Percentiles rank a stretch among this genome's conserved stretches.
Evolutionary conservation across 2,888 invertebrate genomes (phyloP).

Genomic region (Erebia epiphron): DNA sequence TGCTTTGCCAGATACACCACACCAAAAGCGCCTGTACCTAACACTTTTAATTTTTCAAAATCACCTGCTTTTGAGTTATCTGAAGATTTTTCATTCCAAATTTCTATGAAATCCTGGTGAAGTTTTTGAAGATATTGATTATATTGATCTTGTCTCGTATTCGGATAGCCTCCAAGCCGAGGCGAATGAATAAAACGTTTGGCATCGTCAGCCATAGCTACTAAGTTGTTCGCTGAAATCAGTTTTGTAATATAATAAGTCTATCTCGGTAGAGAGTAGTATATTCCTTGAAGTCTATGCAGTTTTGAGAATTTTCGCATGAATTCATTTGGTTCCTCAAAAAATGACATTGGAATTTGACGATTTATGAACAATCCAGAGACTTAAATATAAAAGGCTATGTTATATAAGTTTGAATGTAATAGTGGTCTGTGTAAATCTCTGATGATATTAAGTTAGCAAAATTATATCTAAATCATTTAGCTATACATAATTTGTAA

Average conservation of each 20-base stretch:
- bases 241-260: too few relatives aligned
- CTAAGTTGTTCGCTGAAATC: conserved; percentile 33
- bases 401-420: too few relatives aligned
- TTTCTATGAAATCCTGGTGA: conserved; percentile 67
- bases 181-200: conserved; percentile 43
- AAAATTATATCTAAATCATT: too few relatives aligned
- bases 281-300: too few relatives aligned
- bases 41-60: conserved; percentile 87
- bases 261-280: too few relatives aligned
- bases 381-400: too few relatives aligned
- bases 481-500: too few relatives aligned
- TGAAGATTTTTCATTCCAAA: conserved; percentile 61
- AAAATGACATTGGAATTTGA: conserved; percentile 3
- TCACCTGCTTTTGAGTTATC: conserved; percentile 74
- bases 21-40: conserved; percentile 96
- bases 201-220: conserved; percentile 51
- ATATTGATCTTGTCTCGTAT: conserved; percentile 66
- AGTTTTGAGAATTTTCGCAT: conserved; percentile 28
- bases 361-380: too few relatives aligned
- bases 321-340: not conserved
- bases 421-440: too few relatives aligned
- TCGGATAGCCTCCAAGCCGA: conserved; percentile 56
- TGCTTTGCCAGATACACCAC: conserved; percentile 89
- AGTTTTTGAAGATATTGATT: conserved; percentile 61
- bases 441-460: too few relatives aligned